A percentile compares a stretch with the other conserved stretches of the same genome.
Evolutionary conservation across 2,797 vertebrate genomes (phyloP).

Genomic region (Podarcis lilfordi): DNA sequence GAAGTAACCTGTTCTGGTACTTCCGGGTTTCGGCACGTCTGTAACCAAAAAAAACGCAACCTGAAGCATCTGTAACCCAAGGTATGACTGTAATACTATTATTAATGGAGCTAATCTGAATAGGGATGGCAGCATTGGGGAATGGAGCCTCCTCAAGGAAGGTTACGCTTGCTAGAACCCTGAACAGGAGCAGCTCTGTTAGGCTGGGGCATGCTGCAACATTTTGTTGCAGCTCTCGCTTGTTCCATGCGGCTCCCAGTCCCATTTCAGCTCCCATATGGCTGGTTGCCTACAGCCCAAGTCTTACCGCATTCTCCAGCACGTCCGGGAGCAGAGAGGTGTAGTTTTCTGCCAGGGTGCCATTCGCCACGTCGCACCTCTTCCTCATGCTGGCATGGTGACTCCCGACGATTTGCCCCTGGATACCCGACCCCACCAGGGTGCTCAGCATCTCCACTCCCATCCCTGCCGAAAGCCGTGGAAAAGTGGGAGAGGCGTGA

Average conservation of each 20-base stretch:
- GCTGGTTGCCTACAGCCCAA: accelerated
- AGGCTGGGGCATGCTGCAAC: neutral
- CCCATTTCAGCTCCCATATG: neutral
- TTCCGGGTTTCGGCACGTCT: accelerated
- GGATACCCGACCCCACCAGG: conserved; percentile 77
- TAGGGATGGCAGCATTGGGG: too few relatives aligned
- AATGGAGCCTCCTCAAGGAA: neutral
- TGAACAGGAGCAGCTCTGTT: neutral
- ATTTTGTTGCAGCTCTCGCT: neutral
- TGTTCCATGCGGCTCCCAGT: neutral
- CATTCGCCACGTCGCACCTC: conserved; percentile 67
- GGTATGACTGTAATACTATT: too few relatives aligned
- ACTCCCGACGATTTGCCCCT: conserved; percentile 79
- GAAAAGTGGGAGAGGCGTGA: neutral
- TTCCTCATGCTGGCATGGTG: conserved; percentile 75
- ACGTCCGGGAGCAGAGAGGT: conserved; percentile 46
- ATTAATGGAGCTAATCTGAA: too few relatives aligned
- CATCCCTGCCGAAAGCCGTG: conserved; percentile 73
- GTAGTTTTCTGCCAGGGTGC: conserved; percentile 41
- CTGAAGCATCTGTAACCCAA: too few relatives aligned
- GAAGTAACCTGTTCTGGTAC: too few relatives aligned
- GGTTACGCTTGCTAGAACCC: neutral
- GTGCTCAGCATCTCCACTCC: conserved; percentile 79
- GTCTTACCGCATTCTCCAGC: conserved; percentile 29
- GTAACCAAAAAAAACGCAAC: too few relatives aligned